phyloP scores from a whole-genome alignment of 2,888 invertebrate genomes.

The Tiliacea citrago region DNA sequence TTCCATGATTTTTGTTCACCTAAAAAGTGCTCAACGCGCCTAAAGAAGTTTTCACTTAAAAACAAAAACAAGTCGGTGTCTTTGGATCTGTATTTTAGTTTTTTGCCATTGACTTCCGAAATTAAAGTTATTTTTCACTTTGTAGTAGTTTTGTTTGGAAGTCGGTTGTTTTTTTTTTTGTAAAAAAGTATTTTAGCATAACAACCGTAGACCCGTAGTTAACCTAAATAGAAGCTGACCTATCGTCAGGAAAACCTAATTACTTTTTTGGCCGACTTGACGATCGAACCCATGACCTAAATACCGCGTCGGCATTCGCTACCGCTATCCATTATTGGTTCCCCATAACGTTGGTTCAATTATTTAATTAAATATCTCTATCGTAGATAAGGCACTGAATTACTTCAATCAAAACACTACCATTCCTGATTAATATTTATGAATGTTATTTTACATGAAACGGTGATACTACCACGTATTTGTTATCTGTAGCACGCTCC shows the following conservation, averaged over 20 bases:
- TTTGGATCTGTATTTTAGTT: no score
- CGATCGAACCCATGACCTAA: constrained; percentile 32
- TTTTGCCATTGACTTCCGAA: no score
- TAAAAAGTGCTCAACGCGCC: no score
- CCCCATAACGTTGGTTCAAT: constrained; percentile 27
- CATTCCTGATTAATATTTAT: constrained; percentile 40
- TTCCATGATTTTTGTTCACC: no score
- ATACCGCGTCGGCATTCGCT: constrained; percentile 36
- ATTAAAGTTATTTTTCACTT: no score
- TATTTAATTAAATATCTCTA: constrained; percentile 53
- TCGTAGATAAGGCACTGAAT: constrained; percentile 39
- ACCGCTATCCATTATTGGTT: constrained; percentile 29
- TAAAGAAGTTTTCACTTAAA: no score
- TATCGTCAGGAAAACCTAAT: constrained; percentile 23
- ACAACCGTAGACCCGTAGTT: background rate
- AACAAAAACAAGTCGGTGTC: no score
- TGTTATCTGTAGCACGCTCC: constrained; percentile 59
- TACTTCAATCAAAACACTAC: constrained; percentile 32
- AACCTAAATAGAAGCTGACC: background rate
- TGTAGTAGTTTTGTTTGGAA: no score
- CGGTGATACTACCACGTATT: constrained; percentile 40
- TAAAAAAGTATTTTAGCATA: no score
- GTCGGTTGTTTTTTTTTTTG: no score
- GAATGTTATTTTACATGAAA: constrained; percentile 25
- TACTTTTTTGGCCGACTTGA: constrained; percentile 29